Evolutionary conservation across 2,888 invertebrate species (phyloP).

Genomic region (Machimus rusticus): DNA sequence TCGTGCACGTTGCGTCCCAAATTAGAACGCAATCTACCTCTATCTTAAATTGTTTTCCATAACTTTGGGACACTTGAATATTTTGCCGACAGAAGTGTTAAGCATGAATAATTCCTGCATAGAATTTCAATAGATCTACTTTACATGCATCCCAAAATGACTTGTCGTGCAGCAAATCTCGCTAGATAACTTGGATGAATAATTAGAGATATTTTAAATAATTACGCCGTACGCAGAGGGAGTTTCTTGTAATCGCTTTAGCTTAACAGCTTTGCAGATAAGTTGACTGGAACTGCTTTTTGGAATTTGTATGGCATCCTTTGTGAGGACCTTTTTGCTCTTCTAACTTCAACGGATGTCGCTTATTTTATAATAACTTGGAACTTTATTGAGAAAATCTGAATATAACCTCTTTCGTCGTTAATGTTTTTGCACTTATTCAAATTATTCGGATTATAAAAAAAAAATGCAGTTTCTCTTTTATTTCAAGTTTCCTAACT

Average conservation of each 20-base stretch:
- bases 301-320: neutral
- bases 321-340: neutral
- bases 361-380: neutral
- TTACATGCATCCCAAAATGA: neutral
- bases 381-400: neutral
- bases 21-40: neutral
- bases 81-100: neutral
- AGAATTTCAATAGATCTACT: neutral
- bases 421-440: neutral
- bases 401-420: neutral
- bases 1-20: neutral
- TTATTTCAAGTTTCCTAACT: neutral
- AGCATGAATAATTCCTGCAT: neutral
- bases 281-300: neutral
- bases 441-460: no score
- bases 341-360: neutral
- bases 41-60: neutral
- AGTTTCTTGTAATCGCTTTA: neutral
- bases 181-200: neutral
- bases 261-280: neutral
- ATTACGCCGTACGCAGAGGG: neutral
- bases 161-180: neutral
- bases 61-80: neutral
- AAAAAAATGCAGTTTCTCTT: no score
- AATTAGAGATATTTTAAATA: neutral